Conservation (phyloP, 2,888 invertebrate genomes). For the Dryocosmus kuriphilus region DNA sequence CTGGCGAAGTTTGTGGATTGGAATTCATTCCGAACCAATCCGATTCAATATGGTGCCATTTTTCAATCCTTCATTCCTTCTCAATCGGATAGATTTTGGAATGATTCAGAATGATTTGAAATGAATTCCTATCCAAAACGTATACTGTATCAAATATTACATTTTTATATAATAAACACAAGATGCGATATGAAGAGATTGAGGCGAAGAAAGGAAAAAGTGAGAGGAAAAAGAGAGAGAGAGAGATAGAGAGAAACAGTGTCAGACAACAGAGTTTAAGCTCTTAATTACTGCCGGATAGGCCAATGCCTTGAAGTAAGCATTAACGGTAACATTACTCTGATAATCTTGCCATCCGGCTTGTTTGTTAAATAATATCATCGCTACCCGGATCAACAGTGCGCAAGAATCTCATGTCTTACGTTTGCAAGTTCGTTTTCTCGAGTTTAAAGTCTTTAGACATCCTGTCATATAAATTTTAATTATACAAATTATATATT, state of each 20-base stretch:
- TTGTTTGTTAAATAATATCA: slow-evolving; percentile 76
- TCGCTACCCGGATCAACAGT: slow-evolving; percentile 57
- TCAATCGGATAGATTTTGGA: no score
- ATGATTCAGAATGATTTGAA: no score
- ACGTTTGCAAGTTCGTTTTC: neutral
- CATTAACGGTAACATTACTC: slow-evolving; percentile 73
- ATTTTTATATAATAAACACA: neutral
- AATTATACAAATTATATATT: neutral
- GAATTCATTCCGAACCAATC: no score
- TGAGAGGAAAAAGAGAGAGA: slow-evolving; percentile 45
- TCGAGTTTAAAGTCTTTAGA: slow-evolving; percentile 12
- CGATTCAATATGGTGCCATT: no score
- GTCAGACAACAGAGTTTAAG: slow-evolving; percentile 73
- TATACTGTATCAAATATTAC: neutral
- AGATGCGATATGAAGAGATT: neutral
- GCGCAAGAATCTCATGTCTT: slow-evolving; percentile 24
- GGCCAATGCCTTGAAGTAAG: slow-evolving; percentile 59
- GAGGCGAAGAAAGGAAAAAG: slow-evolving; percentile 42
- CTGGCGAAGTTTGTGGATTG: no score
- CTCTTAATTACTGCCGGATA: slow-evolving; percentile 73
- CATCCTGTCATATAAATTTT: slow-evolving; percentile 30
- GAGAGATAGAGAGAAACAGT: slow-evolving; percentile 55
- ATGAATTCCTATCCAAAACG: no score
- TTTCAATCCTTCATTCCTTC: no score
- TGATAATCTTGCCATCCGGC: slow-evolving; percentile 74